Evolutionary conservation across 1,140 invertebrate genomes (phyloP).

Genomic region (Lutraria rhynchaena): DNA sequence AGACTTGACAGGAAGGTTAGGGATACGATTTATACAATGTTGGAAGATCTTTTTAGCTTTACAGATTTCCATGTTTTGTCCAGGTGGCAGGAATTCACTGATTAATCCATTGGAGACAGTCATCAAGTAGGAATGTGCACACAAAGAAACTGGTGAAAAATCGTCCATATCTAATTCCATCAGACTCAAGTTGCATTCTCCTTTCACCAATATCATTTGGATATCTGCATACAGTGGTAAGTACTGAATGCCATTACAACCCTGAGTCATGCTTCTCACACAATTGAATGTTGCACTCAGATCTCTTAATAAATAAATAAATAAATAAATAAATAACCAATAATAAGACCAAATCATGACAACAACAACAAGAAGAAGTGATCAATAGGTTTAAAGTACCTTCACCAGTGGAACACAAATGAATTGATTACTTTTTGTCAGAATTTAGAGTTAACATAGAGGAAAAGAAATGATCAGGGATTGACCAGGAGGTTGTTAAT

Average conservation of each 20-base stretch:
- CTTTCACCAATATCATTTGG: not conserved
- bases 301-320: constrained; percentile 23
- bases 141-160: not conserved
- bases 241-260: constrained; percentile 3
- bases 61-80: constrained; percentile 1
- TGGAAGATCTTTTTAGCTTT: not conserved
- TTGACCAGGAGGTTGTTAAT: too few species aligned
- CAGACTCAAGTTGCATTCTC: not conserved
- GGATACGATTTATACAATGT: not conserved
- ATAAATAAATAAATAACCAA: too few species aligned
- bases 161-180: not conserved
- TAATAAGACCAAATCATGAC: too few species aligned
- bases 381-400: too few species aligned
- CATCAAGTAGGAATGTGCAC: constrained; percentile 6
- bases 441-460: too few species aligned
- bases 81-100: not conserved
- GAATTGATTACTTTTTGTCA: too few species aligned
- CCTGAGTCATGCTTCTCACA: not conserved
- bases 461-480: too few species aligned
- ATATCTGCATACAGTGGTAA: not conserved
- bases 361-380: too few species aligned
- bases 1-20: not conserved
- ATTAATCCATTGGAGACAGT: not conserved
- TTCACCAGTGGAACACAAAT: too few species aligned
- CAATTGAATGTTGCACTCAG: not conserved